Percentiles rank a stretch among this genome's conserved stretches.
These are phyloP conservation scores for Fistularia tabacaria DNA, from an alignment of 2,797 vertebrate genomes.

Conservation along the genomic window DNA sequence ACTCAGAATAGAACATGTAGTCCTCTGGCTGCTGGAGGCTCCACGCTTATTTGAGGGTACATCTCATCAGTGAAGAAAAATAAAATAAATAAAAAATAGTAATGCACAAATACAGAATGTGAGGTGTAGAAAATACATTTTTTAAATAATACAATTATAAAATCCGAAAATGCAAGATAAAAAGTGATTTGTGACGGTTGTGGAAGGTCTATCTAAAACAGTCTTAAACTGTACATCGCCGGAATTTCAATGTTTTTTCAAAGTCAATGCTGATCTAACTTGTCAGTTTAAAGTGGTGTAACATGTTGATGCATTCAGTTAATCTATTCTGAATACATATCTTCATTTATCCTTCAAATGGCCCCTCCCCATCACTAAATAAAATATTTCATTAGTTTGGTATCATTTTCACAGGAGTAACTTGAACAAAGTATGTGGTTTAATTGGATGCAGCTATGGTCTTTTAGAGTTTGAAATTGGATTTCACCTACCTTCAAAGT, in stretches of 20 bases:
- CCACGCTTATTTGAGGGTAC: slow-evolving; percentile 28
- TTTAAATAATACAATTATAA: slow-evolving; percentile 12
- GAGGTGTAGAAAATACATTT: slow-evolving; percentile 4
- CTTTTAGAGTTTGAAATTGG: slow-evolving; percentile 64
- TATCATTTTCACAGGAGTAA: slow-evolving; percentile 57
- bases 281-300: slow-evolving; percentile 45
- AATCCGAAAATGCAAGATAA: slow-evolving; percentile 30
- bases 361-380: slow-evolving; percentile 48
- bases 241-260: slow-evolving; percentile 59
- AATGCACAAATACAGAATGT: slow-evolving; percentile 23
- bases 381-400: slow-evolving; percentile 61
- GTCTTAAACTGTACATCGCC: slow-evolving; percentile 17
- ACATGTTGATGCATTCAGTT: slow-evolving; percentile 55
- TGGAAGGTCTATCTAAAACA: slow-evolving; percentile 21
- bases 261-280: slow-evolving; percentile 49
- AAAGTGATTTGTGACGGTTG: slow-evolving; percentile 18
- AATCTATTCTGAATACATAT: slow-evolving; percentile 54
- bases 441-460: slow-evolving; percentile 63
- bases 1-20: slow-evolving; percentile 52
- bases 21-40: slow-evolving; percentile 42
- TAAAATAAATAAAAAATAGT: slow-evolving; percentile 6
- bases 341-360: slow-evolving; percentile 65
- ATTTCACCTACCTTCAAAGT: slow-evolving; percentile 70
- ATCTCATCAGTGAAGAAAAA: slow-evolving; percentile 36
- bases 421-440: slow-evolving; percentile 42